A percentile compares a stretch with the other conserved stretches of the same genome.
phyloP scores from a whole-genome alignment of 2,113 vertebrate genomes.

The Menidia beryllina region DNA sequence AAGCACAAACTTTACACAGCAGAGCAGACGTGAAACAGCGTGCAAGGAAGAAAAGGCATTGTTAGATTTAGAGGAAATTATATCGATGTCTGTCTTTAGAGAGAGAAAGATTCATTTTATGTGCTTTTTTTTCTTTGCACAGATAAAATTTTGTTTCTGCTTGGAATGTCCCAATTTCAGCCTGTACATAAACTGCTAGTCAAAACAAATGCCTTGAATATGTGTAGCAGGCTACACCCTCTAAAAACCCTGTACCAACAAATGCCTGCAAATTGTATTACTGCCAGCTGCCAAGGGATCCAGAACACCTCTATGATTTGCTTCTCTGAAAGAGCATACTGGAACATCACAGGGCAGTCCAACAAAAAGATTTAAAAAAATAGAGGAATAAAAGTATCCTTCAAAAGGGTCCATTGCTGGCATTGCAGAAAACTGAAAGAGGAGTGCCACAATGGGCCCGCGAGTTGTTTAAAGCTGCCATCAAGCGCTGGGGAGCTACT shows the following conservation, averaged over 20 bases:
- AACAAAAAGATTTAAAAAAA: slow-evolving; percentile 14
- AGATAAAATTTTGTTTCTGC: too few relatives aligned
- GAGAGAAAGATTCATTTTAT: too few relatives aligned
- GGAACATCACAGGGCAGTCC: slow-evolving; percentile 60
- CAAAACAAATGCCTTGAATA: slow-evolving; percentile 1
- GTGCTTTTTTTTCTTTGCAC: too few relatives aligned
- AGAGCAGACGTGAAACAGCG: too few relatives aligned
- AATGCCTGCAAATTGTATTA: slow-evolving; percentile 41
- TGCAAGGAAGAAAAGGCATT: too few relatives aligned
- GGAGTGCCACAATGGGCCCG: slow-evolving; percentile 57
- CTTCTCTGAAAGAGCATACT: slow-evolving; percentile 47
- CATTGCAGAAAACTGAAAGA: slow-evolving; percentile 63
- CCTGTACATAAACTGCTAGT: slow-evolving; percentile 6
- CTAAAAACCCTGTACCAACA: slow-evolving; percentile 37
- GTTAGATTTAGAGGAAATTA: too few relatives aligned
- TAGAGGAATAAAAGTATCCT: slow-evolving; percentile 61
- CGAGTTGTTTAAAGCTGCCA: slow-evolving; percentile 38
- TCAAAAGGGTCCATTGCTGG: slow-evolving; percentile 68
- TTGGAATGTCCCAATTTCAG: too few relatives aligned
- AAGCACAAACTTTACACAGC: too few relatives aligned
- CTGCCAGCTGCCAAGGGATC: slow-evolving; percentile 21
- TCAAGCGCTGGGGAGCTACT: slow-evolving; percentile 47
- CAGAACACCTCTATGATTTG: slow-evolving; percentile 48
- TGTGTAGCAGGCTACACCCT: slow-evolving; percentile 7
- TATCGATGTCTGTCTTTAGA: too few relatives aligned